A percentile compares a stretch with the other conserved stretches of the same genome.
Conservation (phyloP, 2,113 vertebrate genomes). For the Platanista minor region DNA sequence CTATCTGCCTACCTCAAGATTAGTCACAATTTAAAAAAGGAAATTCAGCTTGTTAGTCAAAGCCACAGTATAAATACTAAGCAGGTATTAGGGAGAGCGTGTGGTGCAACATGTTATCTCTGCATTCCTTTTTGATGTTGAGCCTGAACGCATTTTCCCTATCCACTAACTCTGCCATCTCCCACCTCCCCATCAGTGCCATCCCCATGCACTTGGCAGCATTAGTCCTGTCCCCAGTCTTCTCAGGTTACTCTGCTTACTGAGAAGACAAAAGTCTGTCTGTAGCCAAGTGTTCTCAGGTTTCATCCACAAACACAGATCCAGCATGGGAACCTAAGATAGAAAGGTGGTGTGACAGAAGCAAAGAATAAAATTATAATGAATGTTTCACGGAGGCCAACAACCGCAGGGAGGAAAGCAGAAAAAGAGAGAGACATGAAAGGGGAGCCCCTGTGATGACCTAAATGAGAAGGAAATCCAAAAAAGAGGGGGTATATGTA, state of each 20-base stretch:
- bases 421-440: background rate
- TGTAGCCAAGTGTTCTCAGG: slow-evolving; percentile 48
- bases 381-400: slow-evolving; percentile 29
- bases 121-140: background rate
- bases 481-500: no score
- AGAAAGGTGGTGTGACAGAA: background rate
- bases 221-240: background rate
- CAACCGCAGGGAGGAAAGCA: background rate
- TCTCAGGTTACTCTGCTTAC: slow-evolving; percentile 19
- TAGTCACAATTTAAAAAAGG: background rate
- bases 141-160: background rate
- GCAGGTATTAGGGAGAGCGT: background rate
- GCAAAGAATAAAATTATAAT: slow-evolving; percentile 34
- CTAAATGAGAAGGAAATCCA: no score
- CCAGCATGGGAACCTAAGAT: background rate
- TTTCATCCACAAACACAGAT: slow-evolving; percentile 49
- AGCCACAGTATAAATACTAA: background rate
- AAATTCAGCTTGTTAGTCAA: background rate
- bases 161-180: background rate
- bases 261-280: slow-evolving; percentile 34
- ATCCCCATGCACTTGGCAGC: background rate
- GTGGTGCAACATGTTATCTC: background rate
- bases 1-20: background rate
- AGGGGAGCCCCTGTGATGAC: no score
- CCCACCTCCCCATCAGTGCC: background rate